Base-by-base conservation (phyloP, 1,140 invertebrate species). In the Gryon sp. region DNA sequence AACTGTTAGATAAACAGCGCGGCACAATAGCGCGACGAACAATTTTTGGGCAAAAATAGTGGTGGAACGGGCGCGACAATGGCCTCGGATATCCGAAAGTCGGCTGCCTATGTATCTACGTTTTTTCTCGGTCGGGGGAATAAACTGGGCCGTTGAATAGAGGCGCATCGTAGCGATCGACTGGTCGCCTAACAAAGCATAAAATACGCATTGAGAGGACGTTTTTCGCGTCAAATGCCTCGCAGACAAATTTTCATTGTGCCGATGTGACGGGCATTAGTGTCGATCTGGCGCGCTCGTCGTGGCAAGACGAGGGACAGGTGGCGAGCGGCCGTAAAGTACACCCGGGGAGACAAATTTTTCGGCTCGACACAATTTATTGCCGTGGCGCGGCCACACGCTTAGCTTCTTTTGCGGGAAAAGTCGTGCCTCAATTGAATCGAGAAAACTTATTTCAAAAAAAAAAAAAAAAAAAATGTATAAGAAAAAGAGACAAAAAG, bases 191-290 rank as follows among this genome's bases (percentile, higher is more conserved):
- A 86, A 85, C 83, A 87, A 86, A 86, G 86, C 83, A 76, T 76
- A 83, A 87, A 88, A 88, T 88, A 83, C 79, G 46, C 50, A 60
- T 69, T 59, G 32, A 65, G 79, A 75, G 50, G 57, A 28, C 60
- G 77, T 76, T 87, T 88, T 83, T 83, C 84, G 86, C 86, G 86
- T 88, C 85, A 86, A 86, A 84, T 84, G 73, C 50, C 50, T 66
- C 70, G 81, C 78, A 81, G 87, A 88, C 87, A 88, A 88, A 88
- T 88, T 88, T 86, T 81, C 80, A 87, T 88, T 88, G 85, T 87
- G 57, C 57, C 19, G 15, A 40, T 28, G 1, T 15, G 14, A 16
- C 16, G 15, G 16, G 60, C 80, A 76, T 81, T 78, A 66, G 40
- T 22, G 40, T 32, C 43, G 32, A 36, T 57, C 48, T 72, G 41